Conservation (phyloP, 2,888 invertebrate genomes). For the Eupithecia inturbata region DNA sequence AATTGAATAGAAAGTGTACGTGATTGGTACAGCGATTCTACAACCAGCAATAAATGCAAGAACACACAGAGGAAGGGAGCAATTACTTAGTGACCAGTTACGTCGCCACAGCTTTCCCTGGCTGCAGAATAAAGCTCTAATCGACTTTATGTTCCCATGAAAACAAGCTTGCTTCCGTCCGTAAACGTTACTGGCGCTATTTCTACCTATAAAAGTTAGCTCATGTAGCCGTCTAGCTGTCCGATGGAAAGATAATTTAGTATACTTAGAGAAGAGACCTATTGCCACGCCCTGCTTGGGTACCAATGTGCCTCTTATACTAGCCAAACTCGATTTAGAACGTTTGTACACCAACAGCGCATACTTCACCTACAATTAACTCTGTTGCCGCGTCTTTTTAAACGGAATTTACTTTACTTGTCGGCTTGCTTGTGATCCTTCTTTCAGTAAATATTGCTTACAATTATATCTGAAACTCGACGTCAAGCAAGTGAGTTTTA, state of each 20-base stretch:
- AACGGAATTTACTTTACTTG: too few species aligned
- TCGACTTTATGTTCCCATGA: slow-evolving; percentile 3
- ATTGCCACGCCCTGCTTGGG: too few species aligned
- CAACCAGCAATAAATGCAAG: slow-evolving; percentile 44
- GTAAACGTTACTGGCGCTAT: neutral
- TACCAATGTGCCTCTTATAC: too few species aligned
- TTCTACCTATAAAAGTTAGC: slow-evolving; percentile 10
- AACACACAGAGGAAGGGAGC: slow-evolving; percentile 64
- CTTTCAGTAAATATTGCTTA: too few species aligned
- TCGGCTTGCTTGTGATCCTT: too few species aligned
- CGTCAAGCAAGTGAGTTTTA: too few species aligned
- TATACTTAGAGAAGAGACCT: too few species aligned
- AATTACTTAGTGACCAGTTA: slow-evolving; percentile 59
- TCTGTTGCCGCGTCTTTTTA: too few species aligned
- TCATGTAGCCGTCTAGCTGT: neutral
- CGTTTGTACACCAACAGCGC: too few species aligned
- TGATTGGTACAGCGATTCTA: slow-evolving; percentile 7
- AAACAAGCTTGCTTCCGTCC: slow-evolving; percentile 17
- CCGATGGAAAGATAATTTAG: neutral
- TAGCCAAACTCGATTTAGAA: too few species aligned
- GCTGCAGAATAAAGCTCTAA: slow-evolving; percentile 14
- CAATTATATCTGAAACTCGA: too few species aligned
- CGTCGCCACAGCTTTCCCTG: slow-evolving; percentile 28
- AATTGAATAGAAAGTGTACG: slow-evolving; percentile 29
- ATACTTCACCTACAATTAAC: too few species aligned